Percentiles rank a stretch among this genome's conserved stretches.
Conservation (phyloP, 2,888 invertebrate species). For the Leucophenga montana region DNA sequence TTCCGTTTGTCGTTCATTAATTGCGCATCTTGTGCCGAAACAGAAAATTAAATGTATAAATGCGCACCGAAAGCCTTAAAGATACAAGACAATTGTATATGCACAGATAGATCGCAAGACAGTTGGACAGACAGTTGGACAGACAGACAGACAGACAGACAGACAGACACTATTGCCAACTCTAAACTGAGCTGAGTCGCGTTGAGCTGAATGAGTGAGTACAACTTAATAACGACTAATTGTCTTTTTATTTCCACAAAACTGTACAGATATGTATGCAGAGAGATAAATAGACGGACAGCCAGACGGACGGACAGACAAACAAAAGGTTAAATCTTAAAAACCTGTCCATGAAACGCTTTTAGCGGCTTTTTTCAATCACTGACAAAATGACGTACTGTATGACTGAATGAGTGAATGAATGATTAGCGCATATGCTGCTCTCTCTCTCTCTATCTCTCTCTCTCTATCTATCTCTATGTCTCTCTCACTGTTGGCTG, state of each 20-base stretch:
- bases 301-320: constrained; percentile 27
- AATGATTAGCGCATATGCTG: background rate
- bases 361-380: constrained; percentile 38
- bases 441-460: constrained; percentile 20
- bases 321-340: constrained; percentile 11
- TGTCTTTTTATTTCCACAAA: constrained; percentile 68
- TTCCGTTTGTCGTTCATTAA: constrained; percentile 42
- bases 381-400: constrained; percentile 6
- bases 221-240: constrained; percentile 68
- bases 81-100: too few relatives aligned
- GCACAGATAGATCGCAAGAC: too few relatives aligned
- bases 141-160: background rate
- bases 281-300: constrained; percentile 15
- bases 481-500: too few relatives aligned
- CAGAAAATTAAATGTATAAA: background rate
- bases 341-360: constrained; percentile 59
- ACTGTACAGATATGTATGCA: constrained; percentile 30
- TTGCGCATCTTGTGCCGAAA: constrained; percentile 46
- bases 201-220: constrained; percentile 43
- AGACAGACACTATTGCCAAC: constrained; percentile 14
- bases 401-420: constrained; percentile 16
- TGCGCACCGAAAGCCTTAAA: too few relatives aligned
- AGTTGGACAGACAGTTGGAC: too few relatives aligned
- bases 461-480: too few relatives aligned
- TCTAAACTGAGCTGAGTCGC: constrained; percentile 39